Percentiles rank a stretch among this genome's conserved stretches.
Conservation (phyloP, 23 tunicate species). For the Trididemnum miniatum region DNA sequence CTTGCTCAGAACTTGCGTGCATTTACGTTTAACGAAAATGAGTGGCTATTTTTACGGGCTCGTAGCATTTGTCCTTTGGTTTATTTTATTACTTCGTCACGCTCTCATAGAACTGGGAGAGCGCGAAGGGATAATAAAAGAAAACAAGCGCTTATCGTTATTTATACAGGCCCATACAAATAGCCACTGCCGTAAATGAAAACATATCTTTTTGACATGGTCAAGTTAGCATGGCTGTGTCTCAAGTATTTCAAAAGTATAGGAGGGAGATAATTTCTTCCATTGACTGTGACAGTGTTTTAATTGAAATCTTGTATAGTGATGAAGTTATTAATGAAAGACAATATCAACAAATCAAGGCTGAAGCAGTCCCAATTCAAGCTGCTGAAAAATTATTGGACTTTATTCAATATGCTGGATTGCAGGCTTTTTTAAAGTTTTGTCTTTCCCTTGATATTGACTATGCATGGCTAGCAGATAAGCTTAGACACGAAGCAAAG, state of each 20-base stretch:
- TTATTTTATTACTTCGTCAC: too few species aligned
- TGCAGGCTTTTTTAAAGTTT: constrained; percentile 37
- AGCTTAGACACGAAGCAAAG: constrained; percentile 2
- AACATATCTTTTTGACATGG: too few species aligned
- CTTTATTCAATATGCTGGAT: constrained; percentile 16
- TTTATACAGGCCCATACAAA: too few species aligned
- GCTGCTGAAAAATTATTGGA: constrained; percentile 44
- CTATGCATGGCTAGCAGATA: constrained; percentile 41
- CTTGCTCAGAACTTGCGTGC: too few species aligned
- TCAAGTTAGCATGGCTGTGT: not conserved
- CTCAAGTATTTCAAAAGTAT: not conserved
- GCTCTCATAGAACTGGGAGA: too few species aligned
- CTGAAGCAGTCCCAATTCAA: constrained; percentile 23
- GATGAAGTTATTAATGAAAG: constrained; percentile 21
- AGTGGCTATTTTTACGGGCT: too few species aligned
- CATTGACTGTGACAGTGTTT: not conserved
- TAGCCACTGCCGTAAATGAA: too few species aligned
- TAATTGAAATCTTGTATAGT: constrained; percentile 13
- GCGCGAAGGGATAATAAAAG: too few species aligned
- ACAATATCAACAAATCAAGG: constrained; percentile 59
- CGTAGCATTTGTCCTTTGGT: too few species aligned
- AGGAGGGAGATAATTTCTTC: not conserved
- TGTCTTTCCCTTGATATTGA: constrained; percentile 45
- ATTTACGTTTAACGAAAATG: too few species aligned
- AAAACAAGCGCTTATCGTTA: too few species aligned